Conservation (phyloP, 1,140 invertebrate genomes). For the Drosophila subpulchrella region DNA sequence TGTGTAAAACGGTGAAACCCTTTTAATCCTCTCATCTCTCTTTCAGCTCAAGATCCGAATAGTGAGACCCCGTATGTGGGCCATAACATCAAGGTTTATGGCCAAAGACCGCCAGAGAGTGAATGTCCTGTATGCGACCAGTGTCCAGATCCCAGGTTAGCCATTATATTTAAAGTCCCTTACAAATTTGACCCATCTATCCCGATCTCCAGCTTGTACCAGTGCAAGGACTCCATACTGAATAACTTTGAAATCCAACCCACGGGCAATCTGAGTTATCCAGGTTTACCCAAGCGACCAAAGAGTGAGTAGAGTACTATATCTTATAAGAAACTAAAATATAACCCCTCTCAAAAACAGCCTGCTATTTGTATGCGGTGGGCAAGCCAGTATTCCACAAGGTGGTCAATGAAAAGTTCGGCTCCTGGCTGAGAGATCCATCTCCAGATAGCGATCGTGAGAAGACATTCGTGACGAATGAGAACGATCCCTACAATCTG, state of each 20-base stretch:
- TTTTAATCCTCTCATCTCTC: neutral
- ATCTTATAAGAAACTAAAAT: neutral
- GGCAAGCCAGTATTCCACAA: slow-evolving; percentile 96
- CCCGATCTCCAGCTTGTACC: slow-evolving; percentile 78
- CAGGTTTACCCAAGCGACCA: slow-evolving; percentile 86
- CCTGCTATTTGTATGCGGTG: slow-evolving; percentile 94
- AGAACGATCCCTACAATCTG: slow-evolving; percentile 89
- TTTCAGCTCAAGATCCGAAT: slow-evolving; percentile 78
- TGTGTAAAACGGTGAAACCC: neutral
- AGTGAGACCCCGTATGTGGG: slow-evolving; percentile 81
- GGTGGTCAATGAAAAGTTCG: slow-evolving; percentile 90
- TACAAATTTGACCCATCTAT: neutral
- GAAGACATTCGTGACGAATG: slow-evolving; percentile 93
- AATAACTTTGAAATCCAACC: slow-evolving; percentile 87
- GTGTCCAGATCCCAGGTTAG: slow-evolving; percentile 85
- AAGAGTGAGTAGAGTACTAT: slow-evolving; percentile 84
- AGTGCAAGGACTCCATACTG: slow-evolving; percentile 87
- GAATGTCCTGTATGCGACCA: slow-evolving; percentile 86
- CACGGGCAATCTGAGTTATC: slow-evolving; percentile 86
- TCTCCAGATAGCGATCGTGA: slow-evolving; percentile 87
- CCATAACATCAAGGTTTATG: slow-evolving; percentile 85
- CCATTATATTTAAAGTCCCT: neutral
- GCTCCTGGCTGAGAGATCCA: slow-evolving; percentile 94
- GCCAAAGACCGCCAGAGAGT: slow-evolving; percentile 87
- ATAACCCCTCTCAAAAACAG: slow-evolving; percentile 84